Conservation (phyloP, 2,888 invertebrate genomes). For the Pseudolycoriella hygida region DNA sequence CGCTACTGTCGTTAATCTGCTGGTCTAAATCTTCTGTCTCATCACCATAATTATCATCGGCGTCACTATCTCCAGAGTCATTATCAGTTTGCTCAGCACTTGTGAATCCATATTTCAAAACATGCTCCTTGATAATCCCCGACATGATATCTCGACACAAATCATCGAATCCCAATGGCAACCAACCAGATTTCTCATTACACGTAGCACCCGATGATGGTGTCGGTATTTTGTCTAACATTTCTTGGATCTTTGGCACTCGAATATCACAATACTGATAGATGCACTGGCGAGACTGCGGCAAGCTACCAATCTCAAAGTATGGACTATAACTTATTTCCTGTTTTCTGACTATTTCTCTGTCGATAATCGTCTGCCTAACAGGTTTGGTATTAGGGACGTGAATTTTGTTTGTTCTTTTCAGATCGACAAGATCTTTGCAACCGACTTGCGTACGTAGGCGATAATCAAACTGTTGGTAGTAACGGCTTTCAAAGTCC, state of each 20-base stretch:
- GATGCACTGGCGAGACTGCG: conserved; percentile 73
- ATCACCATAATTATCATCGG: conserved; percentile 5
- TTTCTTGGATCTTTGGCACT: conserved; percentile 59
- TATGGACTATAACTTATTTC: conserved; percentile 22
- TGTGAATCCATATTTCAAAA: not conserved
- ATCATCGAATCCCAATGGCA: conserved; percentile 49
- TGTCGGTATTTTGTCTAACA: conserved; percentile 48
- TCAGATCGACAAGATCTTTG: too few species aligned
- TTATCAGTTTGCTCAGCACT: not conserved
- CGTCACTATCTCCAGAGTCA: conserved; percentile 7
- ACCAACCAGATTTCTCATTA: conserved; percentile 61
- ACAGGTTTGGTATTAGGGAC: not conserved
- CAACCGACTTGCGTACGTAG: not conserved
- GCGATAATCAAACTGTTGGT: conserved; percentile 79
- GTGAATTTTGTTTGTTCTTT: too few species aligned
- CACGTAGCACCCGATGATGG: conserved; percentile 39
- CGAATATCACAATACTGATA: conserved; percentile 71
- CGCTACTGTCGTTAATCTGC: not conserved
- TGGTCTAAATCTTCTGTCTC: not conserved
- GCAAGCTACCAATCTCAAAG: conserved; percentile 53
- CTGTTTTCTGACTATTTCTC: not conserved
- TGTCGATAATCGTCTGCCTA: not conserved
- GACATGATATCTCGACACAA: conserved; percentile 57
- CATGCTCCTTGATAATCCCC: conserved; percentile 35
- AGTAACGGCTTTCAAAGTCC: conserved; percentile 57